Conservation (phyloP, 2,888 invertebrate species). For the Clepsis dumicolana region DNA sequence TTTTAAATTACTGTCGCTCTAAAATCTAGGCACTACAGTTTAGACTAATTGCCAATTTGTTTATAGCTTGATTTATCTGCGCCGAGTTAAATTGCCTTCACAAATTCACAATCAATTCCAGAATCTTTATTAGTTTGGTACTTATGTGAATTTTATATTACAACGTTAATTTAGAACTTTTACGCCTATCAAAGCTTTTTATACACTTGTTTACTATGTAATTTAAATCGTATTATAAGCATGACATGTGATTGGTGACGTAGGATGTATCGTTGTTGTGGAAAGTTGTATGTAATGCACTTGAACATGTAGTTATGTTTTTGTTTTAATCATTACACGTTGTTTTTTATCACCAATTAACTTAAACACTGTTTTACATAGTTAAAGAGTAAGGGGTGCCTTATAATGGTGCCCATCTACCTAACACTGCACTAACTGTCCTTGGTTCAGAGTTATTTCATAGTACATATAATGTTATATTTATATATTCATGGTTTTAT, state of each 20-base stretch:
- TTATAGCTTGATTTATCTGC: not conserved
- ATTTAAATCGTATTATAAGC: not conserved
- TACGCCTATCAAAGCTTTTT: not conserved
- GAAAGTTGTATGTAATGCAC: constrained; percentile 15
- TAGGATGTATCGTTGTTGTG: not conserved
- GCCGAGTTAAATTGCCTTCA: not conserved
- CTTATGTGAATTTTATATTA: not conserved
- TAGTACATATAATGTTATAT: no score
- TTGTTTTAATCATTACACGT: not conserved
- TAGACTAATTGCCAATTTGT: not conserved
- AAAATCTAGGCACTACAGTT: not conserved
- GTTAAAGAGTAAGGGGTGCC: no score
- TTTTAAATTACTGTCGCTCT: not conserved
- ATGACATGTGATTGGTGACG: constrained; percentile 23
- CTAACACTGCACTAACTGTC: constrained; percentile 38
- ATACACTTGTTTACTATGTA: not conserved
- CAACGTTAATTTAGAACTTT: not conserved
- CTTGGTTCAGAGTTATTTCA: no score
- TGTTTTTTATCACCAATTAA: constrained; percentile 12
- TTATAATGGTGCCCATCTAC: constrained; percentile 28
- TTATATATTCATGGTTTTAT: no score
- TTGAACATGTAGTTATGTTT: constrained; percentile 11
- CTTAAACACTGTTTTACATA: not conserved
- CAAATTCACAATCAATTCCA: constrained; percentile 2
- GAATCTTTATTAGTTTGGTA: not conserved